phyloP scores from a whole-genome alignment of 2,113 vertebrate genomes.

The Bagarius yarrelli region DNA sequence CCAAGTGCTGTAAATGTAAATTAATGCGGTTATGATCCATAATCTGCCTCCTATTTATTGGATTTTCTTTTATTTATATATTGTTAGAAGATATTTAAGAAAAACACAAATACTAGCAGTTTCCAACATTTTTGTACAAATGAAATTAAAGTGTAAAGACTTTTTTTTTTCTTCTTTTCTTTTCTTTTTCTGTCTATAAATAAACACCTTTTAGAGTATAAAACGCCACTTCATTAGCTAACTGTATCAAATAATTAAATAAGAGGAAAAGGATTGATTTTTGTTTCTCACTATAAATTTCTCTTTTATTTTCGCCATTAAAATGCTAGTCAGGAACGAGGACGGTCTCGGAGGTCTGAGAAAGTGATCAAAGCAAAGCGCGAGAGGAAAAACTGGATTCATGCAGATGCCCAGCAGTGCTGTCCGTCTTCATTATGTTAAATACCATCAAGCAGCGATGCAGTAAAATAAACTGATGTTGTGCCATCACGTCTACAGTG shows the following conservation, averaged over 20 bases:
- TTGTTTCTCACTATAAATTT: conserved; percentile 36
- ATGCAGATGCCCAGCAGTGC: conserved; percentile 27
- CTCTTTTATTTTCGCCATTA: conserved; percentile 24
- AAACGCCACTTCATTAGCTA: too few species aligned
- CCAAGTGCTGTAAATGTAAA: too few species aligned
- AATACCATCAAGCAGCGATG: conserved; percentile 43
- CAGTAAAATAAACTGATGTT: not conserved
- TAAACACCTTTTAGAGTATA: too few species aligned
- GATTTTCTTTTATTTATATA: too few species aligned
- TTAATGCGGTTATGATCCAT: too few species aligned
- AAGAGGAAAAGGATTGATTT: conserved; percentile 7
- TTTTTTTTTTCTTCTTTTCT: too few species aligned
- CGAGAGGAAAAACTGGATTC: conserved; percentile 3
- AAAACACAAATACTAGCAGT: too few species aligned
- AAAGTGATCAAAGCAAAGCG: not conserved
- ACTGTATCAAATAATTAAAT: conserved; percentile 47
- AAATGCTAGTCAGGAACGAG: conserved; percentile 42
- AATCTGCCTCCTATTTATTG: too few species aligned
- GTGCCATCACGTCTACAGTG: not conserved
- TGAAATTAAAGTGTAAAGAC: too few species aligned
- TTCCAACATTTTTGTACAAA: too few species aligned
- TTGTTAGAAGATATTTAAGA: too few species aligned
- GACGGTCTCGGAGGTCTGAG: conserved; percentile 27
- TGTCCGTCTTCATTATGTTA: conserved; percentile 42
- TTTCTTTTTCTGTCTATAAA: too few species aligned